phyloP scores from a whole-genome alignment of 2,888 invertebrate species.

The Drosophila anomalipes region DNA sequence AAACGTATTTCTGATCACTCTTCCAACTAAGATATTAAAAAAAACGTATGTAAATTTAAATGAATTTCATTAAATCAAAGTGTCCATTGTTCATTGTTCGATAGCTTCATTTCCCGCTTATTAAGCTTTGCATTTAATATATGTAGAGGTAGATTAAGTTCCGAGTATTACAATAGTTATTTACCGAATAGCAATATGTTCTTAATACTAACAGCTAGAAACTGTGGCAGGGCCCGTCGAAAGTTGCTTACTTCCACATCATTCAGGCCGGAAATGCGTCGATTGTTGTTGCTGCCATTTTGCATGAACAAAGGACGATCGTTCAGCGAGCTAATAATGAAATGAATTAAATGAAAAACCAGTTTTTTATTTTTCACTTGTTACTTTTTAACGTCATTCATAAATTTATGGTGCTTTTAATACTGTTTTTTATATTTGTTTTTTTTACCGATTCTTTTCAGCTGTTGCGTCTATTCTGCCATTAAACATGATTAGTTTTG shows the following conservation, averaged over 20 bases:
- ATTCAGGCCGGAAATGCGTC: conserved; percentile 56
- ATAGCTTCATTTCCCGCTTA: conserved; percentile 39
- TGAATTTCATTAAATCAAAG: background rate
- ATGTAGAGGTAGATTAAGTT: conserved; percentile 6
- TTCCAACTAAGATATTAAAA: background rate
- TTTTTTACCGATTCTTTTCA: conserved; percentile 73
- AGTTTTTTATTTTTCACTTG: background rate
- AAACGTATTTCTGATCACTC: background rate
- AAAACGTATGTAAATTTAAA: background rate
- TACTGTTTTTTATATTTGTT: background rate
- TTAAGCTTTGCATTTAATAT: conserved; percentile 2
- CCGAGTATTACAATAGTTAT: conserved; percentile 57
- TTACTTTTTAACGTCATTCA: background rate
- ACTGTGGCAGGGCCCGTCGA: conserved; percentile 89
- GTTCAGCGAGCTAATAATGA: conserved; percentile 73
- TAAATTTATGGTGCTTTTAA: background rate
- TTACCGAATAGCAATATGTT: conserved; percentile 90
- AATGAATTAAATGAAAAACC: conserved; percentile 18
- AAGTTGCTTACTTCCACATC: conserved; percentile 85
- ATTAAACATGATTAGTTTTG: conserved; percentile 59
- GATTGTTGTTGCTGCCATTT: conserved; percentile 69
- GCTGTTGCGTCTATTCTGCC: conserved; percentile 56
- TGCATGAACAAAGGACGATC: conserved; percentile 83
- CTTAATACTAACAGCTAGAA: conserved; percentile 92
- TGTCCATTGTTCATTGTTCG: conserved; percentile 10